Evolutionary conservation across 1,140 invertebrate species (phyloP).

Genomic region (Diplogasteroides magnus): DNA sequence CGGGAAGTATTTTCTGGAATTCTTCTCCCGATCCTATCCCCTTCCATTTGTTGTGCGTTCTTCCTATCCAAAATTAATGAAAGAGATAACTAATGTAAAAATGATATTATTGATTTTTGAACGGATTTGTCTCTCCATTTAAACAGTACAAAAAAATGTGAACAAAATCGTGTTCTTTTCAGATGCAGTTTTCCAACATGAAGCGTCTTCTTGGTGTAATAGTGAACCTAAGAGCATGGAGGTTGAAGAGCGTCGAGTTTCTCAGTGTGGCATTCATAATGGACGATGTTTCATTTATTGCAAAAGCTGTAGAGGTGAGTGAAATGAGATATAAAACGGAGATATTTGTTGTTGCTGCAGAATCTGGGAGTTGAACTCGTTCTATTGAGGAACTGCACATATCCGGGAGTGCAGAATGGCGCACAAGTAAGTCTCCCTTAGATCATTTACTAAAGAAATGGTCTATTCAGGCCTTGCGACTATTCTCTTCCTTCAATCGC

Average conservation of each 20-base stretch:
- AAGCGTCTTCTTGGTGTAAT: conserved; percentile 15
- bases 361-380: conserved; percentile 27
- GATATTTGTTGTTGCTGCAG: neutral
- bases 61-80: too few relatives aligned
- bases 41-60: conserved; percentile 24
- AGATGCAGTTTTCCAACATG: conserved; percentile 12
- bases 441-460: neutral
- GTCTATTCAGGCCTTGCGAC: conserved; percentile 5
- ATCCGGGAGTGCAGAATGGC: conserved; percentile 18
- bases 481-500: conserved; percentile 20
- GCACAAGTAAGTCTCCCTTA: conserved; percentile 1
- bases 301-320: neutral
- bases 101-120: too few relatives aligned
- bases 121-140: too few relatives aligned
- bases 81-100: too few relatives aligned
- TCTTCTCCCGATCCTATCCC: conserved; percentile 26
- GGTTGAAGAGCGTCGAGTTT: conserved; percentile 26
- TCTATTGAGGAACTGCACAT: conserved; percentile 25
- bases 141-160: too few relatives aligned
- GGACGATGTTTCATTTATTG: conserved; percentile 5
- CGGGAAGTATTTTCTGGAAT: conserved; percentile 23
- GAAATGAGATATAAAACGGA: too few relatives aligned
- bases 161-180: too few relatives aligned
- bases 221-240: conserved; percentile 24
- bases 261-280: conserved; percentile 25